These are phyloP conservation scores for Sakesphorus luctuosus DNA, from an alignment of 2,113 vertebrate genomes.

Conservation along the genomic window DNA sequence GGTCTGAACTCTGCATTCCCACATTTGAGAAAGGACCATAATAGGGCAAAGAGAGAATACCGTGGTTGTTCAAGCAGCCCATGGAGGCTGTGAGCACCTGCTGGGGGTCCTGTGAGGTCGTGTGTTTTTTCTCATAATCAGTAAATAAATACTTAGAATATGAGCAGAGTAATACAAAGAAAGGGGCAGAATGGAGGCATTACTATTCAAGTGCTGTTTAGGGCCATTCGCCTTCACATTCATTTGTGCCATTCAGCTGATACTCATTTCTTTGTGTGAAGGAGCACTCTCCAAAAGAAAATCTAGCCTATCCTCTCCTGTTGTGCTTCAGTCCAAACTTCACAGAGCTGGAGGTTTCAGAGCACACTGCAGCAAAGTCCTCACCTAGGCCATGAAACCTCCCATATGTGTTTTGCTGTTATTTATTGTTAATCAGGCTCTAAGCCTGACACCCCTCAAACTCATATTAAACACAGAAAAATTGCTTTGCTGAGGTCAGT, in stretches of 20 bases:
- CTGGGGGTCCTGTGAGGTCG: constrained; percentile 39
- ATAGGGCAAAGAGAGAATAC: constrained; percentile 7
- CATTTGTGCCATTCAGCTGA: background rate
- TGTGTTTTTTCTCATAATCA: constrained; percentile 67
- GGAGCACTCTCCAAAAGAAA: background rate
- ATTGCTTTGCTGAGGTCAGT: background rate
- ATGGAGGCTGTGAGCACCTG: constrained; percentile 65
- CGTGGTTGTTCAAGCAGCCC: background rate
- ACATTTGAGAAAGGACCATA: constrained; percentile 20
- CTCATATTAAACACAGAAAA: background rate
- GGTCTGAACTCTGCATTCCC: constrained; percentile 49
- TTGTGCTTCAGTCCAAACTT: background rate
- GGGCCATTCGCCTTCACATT: background rate
- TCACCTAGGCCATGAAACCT: background rate
- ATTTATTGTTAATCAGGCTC: background rate
- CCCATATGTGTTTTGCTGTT: background rate
- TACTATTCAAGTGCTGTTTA: constrained; percentile 14
- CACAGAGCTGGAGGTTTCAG: background rate
- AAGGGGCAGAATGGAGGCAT: background rate
- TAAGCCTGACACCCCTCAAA: background rate
- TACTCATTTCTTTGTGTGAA: background rate
- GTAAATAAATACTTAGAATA: constrained; percentile 72
- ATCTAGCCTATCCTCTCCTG: background rate
- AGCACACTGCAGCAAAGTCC: background rate
- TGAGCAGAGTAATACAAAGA: constrained; percentile 18